A percentile compares a stretch with the other conserved stretches of the same genome.
Evolutionary conservation across 2,888 invertebrate genomes (phyloP).

Genomic region (Xestobium rufovillosum): DNA sequence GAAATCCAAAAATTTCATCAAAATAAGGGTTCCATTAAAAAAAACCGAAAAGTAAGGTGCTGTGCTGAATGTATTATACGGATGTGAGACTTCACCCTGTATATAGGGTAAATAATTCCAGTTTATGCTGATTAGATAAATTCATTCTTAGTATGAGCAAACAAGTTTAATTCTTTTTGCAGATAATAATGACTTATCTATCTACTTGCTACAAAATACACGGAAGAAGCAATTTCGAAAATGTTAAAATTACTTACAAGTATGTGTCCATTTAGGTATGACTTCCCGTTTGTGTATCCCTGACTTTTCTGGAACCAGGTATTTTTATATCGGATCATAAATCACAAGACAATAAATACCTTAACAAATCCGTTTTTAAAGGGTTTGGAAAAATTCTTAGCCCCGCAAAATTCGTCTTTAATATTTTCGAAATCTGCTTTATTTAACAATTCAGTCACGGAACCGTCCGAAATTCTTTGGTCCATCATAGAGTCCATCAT

Average conservation of each 20-base stretch:
- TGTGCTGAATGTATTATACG: no score
- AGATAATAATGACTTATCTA: slow-evolving; percentile 3
- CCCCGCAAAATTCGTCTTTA: slow-evolving; percentile 10
- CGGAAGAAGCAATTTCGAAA: slow-evolving; percentile 7
- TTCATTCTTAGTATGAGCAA: no score
- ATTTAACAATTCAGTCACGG: slow-evolving; percentile 20
- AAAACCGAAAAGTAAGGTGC: no score
- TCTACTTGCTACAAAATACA: no score
- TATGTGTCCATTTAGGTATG: slow-evolving; percentile 17
- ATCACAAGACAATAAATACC: slow-evolving; percentile 5
- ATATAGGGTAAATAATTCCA: no score
- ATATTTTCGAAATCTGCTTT: slow-evolving; percentile 14
- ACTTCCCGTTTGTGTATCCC: slow-evolving; percentile 1
- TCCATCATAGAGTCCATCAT: slow-evolving; percentile 15
- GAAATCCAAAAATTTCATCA: no score
- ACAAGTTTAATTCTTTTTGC: no score
- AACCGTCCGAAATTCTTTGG: slow-evolving; percentile 17
- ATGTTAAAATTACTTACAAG: slow-evolving; percentile 15
- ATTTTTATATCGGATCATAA: no score
- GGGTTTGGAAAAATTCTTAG: slow-evolving; percentile 6
- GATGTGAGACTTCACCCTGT: no score
- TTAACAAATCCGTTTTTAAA: slow-evolving; percentile 12
- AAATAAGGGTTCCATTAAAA: no score
- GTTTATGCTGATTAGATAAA: no score
- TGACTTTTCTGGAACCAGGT: no score